Evolutionary conservation across 37 sponge, comb jelly and placozoan species (phyloP).

Genomic region (Beroe ovata): DNA sequence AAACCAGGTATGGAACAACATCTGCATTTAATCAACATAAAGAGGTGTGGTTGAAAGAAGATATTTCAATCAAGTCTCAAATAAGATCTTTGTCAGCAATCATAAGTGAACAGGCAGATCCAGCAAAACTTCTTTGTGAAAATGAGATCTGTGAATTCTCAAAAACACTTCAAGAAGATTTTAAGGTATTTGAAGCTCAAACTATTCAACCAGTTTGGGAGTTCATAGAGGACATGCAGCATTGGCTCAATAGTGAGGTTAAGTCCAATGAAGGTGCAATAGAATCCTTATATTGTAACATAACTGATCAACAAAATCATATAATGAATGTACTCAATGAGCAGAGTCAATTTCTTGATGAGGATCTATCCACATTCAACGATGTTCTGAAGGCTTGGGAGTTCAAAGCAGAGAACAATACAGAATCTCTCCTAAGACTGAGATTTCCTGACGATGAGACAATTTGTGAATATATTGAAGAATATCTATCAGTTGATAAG

Average conservation of each 20-base stretch:
- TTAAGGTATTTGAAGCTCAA: slow-evolving; percentile 20
- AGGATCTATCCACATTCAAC: not conserved
- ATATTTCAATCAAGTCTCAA: slow-evolving; percentile 57
- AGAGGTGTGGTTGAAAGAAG: slow-evolving; percentile 74
- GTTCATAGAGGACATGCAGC: slow-evolving; percentile 54
- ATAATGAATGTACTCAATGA: slow-evolving; percentile 5
- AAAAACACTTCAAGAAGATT: slow-evolving; percentile 19
- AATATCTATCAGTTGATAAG: slow-evolving; percentile 43
- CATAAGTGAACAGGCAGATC: slow-evolving; percentile 53
- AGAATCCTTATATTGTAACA: not conserved
- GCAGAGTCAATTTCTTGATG: not conserved
- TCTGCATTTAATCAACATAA: slow-evolving; percentile 70
- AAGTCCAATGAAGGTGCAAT: not conserved
- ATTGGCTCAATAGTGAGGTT: not conserved
- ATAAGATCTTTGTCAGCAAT: slow-evolving; percentile 39
- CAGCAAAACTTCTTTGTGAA: slow-evolving; percentile 31
- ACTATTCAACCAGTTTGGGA: slow-evolving; percentile 65
- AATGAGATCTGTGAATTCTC: slow-evolving; percentile 57
- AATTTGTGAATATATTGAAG: slow-evolving; percentile 37
- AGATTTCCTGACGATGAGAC: slow-evolving; percentile 36
- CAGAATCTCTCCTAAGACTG: slow-evolving; percentile 35
- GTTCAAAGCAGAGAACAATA: slow-evolving; percentile 6
- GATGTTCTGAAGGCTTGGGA: slow-evolving; percentile 52
- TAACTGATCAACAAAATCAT: slow-evolving; percentile 38
- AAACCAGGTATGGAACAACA: slow-evolving; percentile 44